Conservation (phyloP, 2,113 vertebrate species). For the Anhinga rufa region DNA sequence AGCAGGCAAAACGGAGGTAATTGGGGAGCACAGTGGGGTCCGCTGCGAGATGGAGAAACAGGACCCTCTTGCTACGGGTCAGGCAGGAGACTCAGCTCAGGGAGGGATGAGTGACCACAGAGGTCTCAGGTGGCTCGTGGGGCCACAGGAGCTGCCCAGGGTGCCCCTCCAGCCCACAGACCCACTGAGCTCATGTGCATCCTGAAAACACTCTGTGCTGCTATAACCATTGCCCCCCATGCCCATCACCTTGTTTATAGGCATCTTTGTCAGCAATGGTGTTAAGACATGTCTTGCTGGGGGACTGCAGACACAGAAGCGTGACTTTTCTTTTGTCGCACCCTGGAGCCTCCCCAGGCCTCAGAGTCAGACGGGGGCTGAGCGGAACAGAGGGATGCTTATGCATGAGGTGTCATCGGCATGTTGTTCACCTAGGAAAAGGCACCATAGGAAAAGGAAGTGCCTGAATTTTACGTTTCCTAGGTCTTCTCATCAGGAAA, state of each 20-base stretch:
- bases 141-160: background rate
- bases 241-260: background rate
- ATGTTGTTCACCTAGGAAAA: accelerated
- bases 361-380: accelerated
- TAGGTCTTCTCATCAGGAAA: background rate
- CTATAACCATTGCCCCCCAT: accelerated
- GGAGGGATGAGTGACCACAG: background rate
- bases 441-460: accelerated
- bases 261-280: background rate
- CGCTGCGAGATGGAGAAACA: background rate
- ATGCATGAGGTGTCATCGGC: accelerated
- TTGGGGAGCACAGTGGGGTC: background rate
- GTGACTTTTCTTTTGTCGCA: background rate
- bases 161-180: background rate
- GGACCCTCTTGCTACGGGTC: background rate
- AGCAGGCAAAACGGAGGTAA: background rate
- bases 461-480: background rate
- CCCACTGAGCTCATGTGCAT: background rate
- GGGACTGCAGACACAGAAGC: background rate
- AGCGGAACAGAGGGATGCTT: background rate
- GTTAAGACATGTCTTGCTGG: accelerated
- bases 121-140: background rate
- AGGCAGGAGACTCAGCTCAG: background rate
- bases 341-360: background rate
- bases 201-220: background rate